phyloP scores from a whole-genome alignment of 1,140 invertebrate genomes.

The Tetragonula clypearis region DNA sequence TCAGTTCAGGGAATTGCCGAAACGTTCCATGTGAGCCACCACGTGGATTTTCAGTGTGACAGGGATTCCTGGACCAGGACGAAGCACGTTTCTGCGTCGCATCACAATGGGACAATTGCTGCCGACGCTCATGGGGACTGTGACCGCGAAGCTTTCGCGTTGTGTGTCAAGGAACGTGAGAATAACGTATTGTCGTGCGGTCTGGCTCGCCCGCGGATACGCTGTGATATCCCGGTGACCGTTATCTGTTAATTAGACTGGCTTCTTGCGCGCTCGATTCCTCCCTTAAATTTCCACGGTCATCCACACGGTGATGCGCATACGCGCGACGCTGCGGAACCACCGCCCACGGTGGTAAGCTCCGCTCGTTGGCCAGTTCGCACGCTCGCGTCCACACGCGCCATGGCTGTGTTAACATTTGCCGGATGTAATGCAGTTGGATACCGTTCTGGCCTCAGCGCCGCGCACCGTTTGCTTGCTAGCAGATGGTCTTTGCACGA shows the following conservation, averaged over 20 bases:
- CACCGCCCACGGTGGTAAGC: neutral
- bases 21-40: too few species aligned
- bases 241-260: conserved; percentile 67
- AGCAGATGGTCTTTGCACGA: neutral
- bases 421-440: conserved; percentile 39
- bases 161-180: neutral
- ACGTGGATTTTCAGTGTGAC: too few species aligned
- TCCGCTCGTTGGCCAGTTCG: neutral
- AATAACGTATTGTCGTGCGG: conserved; percentile 30
- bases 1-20: too few species aligned
- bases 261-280: conserved; percentile 57
- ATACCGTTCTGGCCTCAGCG: neutral
- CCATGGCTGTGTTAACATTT: conserved; percentile 53
- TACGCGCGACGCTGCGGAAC: conserved; percentile 13
- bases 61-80: too few species aligned
- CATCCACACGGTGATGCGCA: neutral
- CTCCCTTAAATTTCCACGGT: conserved; percentile 55
- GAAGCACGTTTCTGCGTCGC: too few species aligned
- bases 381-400: conserved; percentile 10
- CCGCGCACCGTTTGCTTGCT: neutral
- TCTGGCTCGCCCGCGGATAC: conserved; percentile 26
- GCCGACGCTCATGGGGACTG: too few species aligned
- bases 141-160: neutral
- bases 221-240: conserved; percentile 49
- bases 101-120: too few species aligned